These are phyloP conservation scores for Euclidia mi DNA, from an alignment of 2,888 invertebrate genomes.

Conservation along the genomic window DNA sequence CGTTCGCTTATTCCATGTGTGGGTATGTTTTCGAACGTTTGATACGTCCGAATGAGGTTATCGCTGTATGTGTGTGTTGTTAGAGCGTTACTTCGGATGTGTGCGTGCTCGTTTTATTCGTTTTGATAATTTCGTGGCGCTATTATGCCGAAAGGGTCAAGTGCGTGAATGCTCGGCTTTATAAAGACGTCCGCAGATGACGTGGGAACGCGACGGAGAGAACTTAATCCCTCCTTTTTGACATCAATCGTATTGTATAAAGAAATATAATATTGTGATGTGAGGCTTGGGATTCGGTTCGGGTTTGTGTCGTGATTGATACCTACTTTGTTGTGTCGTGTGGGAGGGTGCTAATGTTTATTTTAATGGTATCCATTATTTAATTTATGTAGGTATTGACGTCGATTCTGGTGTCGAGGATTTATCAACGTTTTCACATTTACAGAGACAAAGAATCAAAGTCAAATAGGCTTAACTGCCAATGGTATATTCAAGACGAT, in stretches of 20 bases:
- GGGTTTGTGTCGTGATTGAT: conserved; percentile 33
- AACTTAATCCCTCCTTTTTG: conserved; percentile 54
- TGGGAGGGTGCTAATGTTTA: conserved; percentile 8
- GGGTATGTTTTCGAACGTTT: conserved; percentile 69
- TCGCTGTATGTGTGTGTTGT: conserved; percentile 63
- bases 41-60: conserved; percentile 81
- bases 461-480: too few relatives aligned
- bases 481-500: too few relatives aligned
- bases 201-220: conserved; percentile 78
- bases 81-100: conserved; percentile 50
- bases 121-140: conserved; percentile 79
- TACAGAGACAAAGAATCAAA: too few relatives aligned
- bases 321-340: conserved; percentile 13
- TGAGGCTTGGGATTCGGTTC: conserved; percentile 19
- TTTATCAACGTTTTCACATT: too few relatives aligned
- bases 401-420: too few relatives aligned
- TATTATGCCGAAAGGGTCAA: conserved; percentile 84
- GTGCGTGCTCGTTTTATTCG: conserved; percentile 75
- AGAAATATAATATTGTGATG: conserved; percentile 22
- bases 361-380: too few relatives aligned
- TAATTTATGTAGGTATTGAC: too few relatives aligned
- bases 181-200: conserved; percentile 80
- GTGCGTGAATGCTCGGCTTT: conserved; percentile 77
- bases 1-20: conserved; percentile 39
- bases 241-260: conserved; percentile 49